Evolutionary conservation across 1,140 invertebrate species (phyloP).

Genomic region (Pteromalus puparum): DNA sequence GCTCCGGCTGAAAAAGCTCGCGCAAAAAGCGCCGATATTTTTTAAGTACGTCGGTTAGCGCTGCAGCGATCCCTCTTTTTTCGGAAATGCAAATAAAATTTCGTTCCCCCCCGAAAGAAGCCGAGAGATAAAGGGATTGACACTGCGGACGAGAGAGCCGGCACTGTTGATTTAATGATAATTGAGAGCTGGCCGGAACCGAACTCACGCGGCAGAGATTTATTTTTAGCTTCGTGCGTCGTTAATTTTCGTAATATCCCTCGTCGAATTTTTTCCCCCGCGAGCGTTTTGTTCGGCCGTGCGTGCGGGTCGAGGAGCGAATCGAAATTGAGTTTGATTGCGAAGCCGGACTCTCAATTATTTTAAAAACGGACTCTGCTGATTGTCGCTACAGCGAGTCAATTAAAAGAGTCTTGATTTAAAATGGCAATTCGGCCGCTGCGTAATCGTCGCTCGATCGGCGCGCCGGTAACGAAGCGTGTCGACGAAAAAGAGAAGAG

Average conservation of each 20-base stretch:
- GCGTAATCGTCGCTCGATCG: background rate
- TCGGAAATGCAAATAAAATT: conserved; percentile 37
- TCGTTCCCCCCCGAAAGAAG: background rate
- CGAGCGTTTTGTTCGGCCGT: background rate
- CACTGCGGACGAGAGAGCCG: background rate
- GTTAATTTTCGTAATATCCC: background rate
- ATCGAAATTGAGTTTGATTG: background rate
- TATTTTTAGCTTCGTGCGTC: background rate
- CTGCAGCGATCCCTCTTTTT: background rate
- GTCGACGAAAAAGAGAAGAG: background rate
- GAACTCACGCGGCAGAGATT: background rate
- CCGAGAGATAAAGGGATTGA: background rate
- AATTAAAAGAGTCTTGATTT: background rate
- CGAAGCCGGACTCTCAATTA: background rate
- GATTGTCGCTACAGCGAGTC: background rate
- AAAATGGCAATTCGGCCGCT: background rate
- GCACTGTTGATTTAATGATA: conserved; percentile 11
- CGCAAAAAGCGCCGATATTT: background rate
- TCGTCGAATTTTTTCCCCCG: background rate
- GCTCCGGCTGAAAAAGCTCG: background rate
- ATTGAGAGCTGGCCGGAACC: background rate
- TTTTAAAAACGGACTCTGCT: background rate
- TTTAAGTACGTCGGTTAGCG: background rate
- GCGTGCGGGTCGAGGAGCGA: background rate
- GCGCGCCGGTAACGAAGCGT: too few species aligned